Evolutionary conservation across 2,113 vertebrate genomes (phyloP).

Genomic region (Pygoscelis adeliae): DNA sequence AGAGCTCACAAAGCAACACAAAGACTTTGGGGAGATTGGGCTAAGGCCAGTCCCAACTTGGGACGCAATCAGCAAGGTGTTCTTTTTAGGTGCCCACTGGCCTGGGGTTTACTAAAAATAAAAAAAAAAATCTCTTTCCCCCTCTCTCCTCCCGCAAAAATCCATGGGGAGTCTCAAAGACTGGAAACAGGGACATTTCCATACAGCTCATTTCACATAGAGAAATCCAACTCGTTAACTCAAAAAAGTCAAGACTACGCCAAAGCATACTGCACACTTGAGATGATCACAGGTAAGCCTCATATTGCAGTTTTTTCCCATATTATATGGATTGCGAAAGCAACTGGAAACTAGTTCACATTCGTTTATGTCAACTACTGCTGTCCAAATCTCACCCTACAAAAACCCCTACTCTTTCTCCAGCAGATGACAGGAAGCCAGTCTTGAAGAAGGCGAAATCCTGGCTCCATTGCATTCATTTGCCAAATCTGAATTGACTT

Average conservation of each 20-base stretch:
- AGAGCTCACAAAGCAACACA: not conserved
- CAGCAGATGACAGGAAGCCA: not conserved
- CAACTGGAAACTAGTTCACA: conserved; percentile 16
- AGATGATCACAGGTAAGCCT: conserved; percentile 18
- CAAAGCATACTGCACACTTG: not conserved
- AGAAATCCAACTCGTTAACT: conserved; percentile 17
- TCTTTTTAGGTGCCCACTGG: not conserved
- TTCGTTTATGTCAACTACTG: not conserved
- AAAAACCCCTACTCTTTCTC: not conserved
- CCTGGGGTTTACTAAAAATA: conserved; percentile 3
- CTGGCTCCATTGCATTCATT: not conserved
- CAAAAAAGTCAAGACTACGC: not conserved
- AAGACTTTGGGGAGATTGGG: not conserved
- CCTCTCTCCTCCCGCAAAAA: conserved; percentile 14
- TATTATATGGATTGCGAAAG: conserved; percentile 7
- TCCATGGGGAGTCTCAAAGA: not conserved
- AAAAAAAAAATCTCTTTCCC: not conserved
- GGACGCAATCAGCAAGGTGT: not conserved
- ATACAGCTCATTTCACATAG: not conserved
- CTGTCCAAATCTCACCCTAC: not conserved
- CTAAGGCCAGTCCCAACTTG: not conserved
- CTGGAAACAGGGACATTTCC: not conserved
- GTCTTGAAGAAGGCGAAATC: conserved; percentile 16
- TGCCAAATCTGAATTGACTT: not conserved
- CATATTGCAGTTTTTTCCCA: not conserved